Evolutionary conservation across 1,140 invertebrate genomes (phyloP).

Genomic region (Dryas iulia): DNA sequence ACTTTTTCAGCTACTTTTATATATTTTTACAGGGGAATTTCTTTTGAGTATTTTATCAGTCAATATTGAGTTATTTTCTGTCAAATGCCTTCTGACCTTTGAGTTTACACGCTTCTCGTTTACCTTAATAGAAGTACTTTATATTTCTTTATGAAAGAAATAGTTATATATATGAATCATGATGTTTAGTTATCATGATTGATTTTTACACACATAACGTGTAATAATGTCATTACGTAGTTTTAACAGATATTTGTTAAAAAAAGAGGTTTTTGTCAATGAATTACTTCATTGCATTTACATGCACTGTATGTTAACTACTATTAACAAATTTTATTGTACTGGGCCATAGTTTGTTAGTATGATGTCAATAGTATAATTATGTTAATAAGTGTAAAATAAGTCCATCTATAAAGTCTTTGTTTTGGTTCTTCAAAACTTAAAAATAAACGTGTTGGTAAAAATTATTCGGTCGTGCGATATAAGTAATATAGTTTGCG

Average conservation of each 20-base stretch:
- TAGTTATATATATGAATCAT: background rate
- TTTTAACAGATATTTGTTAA: background rate
- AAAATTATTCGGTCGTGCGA: too few species aligned
- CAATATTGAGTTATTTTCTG: conserved; percentile 22
- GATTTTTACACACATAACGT: too few species aligned
- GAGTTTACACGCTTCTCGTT: background rate
- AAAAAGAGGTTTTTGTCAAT: background rate
- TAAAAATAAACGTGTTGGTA: background rate
- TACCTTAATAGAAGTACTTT: background rate
- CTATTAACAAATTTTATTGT: background rate
- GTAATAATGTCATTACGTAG: background rate
- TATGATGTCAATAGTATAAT: background rate
- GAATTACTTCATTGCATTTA: too few species aligned
- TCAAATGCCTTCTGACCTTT: conserved; percentile 6
- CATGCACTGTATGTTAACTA: background rate
- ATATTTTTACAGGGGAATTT: conserved; percentile 6
- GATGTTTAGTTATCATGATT: too few species aligned
- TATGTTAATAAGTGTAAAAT: background rate
- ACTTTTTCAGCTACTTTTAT: conserved; percentile 5
- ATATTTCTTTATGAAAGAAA: background rate
- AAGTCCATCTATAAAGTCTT: background rate
- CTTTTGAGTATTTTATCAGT: conserved; percentile 13
- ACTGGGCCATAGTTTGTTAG: too few species aligned
- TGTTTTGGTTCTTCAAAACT: background rate
- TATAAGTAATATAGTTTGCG: too few species aligned